A percentile compares a stretch with the other conserved stretches of the same genome.
Conservation (phyloP, 2,113 vertebrate genomes). For the Plotosus lineatus region DNA sequence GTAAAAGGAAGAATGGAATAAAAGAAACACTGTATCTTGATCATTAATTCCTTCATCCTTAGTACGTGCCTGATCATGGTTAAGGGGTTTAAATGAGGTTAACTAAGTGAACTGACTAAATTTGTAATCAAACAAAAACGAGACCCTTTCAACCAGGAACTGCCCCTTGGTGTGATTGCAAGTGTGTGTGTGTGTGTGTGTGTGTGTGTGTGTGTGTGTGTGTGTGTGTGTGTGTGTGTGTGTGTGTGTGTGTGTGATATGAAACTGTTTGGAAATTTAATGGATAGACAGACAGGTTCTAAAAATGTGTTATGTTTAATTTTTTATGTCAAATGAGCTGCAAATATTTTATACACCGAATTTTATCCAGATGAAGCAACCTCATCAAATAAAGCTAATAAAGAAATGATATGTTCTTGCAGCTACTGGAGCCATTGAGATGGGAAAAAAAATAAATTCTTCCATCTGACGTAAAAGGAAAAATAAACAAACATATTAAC, state of each 20-base stretch:
- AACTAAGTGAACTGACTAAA: not conserved
- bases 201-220: too few relatives aligned
- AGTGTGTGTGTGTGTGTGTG: too few relatives aligned
- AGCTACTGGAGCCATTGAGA: not conserved
- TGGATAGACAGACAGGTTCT: not conserved
- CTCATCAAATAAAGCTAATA: not conserved
- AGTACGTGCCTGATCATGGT: not conserved
- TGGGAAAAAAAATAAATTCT: slow-evolving; percentile 1
- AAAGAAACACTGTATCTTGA: not conserved
- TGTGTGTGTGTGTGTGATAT: too few relatives aligned
- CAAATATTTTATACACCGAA: not conserved
- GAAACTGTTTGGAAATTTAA: too few relatives aligned
- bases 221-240: too few relatives aligned
- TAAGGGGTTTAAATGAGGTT: not conserved
- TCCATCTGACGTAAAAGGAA: not conserved
- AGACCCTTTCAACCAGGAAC: not conserved
- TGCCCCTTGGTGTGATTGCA: too few relatives aligned
- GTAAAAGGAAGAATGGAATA: not conserved
- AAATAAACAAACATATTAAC: slow-evolving; percentile 11
- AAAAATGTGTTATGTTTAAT: not conserved
- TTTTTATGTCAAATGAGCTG: not conserved
- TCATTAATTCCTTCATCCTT: not conserved
- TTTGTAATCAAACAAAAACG: not conserved
- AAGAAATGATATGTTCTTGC: not conserved
- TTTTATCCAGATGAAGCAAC: not conserved